Percentiles rank a stretch among this genome's conserved stretches.
Conservation (phyloP, 1,140 invertebrate species). For the Dendrolimus kikuchii region DNA sequence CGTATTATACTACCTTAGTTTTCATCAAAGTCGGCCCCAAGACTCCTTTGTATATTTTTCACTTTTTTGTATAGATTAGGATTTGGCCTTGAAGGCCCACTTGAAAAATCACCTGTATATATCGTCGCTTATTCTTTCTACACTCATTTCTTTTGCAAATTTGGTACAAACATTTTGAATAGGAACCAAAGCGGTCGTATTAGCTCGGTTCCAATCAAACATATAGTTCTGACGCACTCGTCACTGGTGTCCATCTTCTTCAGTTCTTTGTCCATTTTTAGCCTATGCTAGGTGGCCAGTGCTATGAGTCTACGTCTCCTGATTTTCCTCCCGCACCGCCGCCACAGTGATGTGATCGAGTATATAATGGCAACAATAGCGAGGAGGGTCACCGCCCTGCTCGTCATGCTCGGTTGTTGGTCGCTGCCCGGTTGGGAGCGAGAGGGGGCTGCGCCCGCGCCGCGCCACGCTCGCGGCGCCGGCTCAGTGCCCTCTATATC, state of each 20-base stretch:
- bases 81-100: too few relatives aligned
- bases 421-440: constrained; percentile 18
- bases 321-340: constrained; percentile 44
- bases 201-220: not conserved
- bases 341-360: constrained; percentile 37
- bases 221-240: not conserved
- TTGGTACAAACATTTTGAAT: too few relatives aligned
- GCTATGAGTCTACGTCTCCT: constrained; percentile 42
- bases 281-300: constrained; percentile 42
- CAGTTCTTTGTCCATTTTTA: constrained; percentile 1
- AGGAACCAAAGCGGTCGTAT: too few relatives aligned
- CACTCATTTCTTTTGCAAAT: too few relatives aligned
- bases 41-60: too few relatives aligned
- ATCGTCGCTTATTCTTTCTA: too few relatives aligned
- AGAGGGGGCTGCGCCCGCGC: constrained; percentile 43
- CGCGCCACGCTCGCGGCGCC: constrained; percentile 47
- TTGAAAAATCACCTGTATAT: too few relatives aligned
- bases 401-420: constrained; percentile 16
- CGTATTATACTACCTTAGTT: too few relatives aligned
- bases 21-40: too few relatives aligned
- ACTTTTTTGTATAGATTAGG: too few relatives aligned
- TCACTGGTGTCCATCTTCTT: constrained; percentile 4
- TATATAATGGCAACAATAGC: constrained; percentile 37
- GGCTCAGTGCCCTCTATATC: constrained; percentile 52
- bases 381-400: constrained; percentile 28